Conservation (phyloP, 2,113 vertebrate genomes). For the Gila orcuttii region DNA sequence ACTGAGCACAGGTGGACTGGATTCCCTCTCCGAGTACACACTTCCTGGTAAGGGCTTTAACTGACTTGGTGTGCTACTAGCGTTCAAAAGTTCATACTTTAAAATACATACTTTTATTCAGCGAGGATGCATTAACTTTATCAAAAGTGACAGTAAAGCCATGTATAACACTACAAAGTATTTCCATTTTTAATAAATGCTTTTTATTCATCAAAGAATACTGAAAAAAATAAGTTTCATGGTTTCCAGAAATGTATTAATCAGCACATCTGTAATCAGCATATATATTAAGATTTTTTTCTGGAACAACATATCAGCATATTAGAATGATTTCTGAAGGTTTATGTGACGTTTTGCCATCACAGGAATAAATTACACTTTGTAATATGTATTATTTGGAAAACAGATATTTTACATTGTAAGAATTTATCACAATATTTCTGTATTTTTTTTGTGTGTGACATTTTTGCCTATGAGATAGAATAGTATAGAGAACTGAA, state of each 20-base stretch:
- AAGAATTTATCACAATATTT: neutral
- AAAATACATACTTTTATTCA: neutral
- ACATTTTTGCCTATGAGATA: no score
- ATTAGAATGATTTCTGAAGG: neutral
- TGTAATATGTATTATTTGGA: neutral
- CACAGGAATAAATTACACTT: neutral
- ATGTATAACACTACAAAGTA: neutral
- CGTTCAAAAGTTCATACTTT: neutral
- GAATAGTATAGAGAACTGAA: no score
- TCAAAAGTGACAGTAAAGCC: neutral
- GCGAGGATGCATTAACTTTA: neutral
- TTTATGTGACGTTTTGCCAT: neutral
- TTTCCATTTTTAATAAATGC: neutral
- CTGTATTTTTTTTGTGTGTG: neutral
- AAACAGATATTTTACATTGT: neutral
- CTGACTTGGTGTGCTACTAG: neutral
- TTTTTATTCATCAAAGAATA: neutral
- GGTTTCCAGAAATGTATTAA: neutral
- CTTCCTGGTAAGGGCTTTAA: conserved; percentile 72
- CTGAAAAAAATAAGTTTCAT: neutral
- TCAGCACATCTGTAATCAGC: neutral
- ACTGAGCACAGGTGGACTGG: conserved; percentile 64
- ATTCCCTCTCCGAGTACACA: conserved; percentile 79
- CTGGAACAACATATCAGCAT: neutral
- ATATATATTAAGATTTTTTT: neutral